Percentiles rank a stretch among this genome's conserved stretches.
Evolutionary conservation across 2,888 invertebrate species (phyloP).

Genomic region (Piscicola geometra): DNA sequence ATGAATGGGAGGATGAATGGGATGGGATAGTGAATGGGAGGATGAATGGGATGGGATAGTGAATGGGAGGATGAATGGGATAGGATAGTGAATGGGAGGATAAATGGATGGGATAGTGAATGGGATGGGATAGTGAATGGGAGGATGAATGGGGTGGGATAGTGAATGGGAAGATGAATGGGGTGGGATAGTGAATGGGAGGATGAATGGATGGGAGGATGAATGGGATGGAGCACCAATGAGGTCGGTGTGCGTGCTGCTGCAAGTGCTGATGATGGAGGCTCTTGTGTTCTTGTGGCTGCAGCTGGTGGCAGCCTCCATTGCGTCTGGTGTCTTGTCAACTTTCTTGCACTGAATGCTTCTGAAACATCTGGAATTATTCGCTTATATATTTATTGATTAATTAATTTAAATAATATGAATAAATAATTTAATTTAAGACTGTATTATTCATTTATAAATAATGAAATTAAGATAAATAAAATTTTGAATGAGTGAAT

Average conservation of each 20-base stretch:
- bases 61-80: too few relatives aligned
- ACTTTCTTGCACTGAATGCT: background rate
- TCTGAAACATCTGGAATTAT: background rate
- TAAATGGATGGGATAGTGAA: too few relatives aligned
- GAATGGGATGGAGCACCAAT: background rate
- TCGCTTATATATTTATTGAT: background rate
- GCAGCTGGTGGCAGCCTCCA: background rate
- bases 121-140: too few relatives aligned
- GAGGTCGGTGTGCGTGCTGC: conserved; percentile 8
- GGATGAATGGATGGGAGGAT: too few relatives aligned
- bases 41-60: too few relatives aligned
- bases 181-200: background rate
- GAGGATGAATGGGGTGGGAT: too few relatives aligned
- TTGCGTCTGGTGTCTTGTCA: background rate
- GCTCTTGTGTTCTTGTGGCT: background rate
- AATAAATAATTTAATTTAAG: conserved; percentile 11
- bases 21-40: too few relatives aligned
- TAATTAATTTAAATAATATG: background rate
- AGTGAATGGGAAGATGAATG: background rate
- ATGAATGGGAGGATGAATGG: too few relatives aligned
- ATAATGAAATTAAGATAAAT: too few relatives aligned
- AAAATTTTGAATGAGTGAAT: too few relatives aligned
- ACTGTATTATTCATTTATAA: too few relatives aligned
- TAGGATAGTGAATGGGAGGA: too few relatives aligned
- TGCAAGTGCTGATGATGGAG: conserved; percentile 1